phyloP scores from a whole-genome alignment of 2,113 vertebrate species.

The Neogobius melanostomus region DNA sequence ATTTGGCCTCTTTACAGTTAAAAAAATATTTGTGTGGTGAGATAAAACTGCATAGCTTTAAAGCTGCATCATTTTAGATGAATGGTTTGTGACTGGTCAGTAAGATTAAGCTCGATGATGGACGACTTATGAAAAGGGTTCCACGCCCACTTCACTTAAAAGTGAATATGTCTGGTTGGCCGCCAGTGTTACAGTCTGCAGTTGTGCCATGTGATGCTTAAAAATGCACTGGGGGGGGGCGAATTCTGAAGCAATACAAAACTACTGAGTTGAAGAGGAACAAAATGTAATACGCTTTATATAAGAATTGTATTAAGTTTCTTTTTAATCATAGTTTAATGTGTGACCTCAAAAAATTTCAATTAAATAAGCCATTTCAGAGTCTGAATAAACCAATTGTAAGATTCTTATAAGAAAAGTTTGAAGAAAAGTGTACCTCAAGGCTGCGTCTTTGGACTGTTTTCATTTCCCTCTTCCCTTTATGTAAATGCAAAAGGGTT shows the following conservation, averaged over 20 bases:
- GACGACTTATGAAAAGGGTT: background rate
- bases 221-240: too few species aligned
- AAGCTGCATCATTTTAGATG: background rate
- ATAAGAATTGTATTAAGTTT: too few species aligned
- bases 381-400: too few species aligned
- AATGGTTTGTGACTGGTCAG: background rate
- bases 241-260: background rate
- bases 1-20: background rate
- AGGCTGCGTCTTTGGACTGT: background rate
- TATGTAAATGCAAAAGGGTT: background rate
- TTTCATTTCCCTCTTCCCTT: background rate
- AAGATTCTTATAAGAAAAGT: background rate
- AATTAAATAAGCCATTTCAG: background rate
- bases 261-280: too few species aligned
- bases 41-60: background rate
- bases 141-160: background rate
- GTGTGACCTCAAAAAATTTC: too few species aligned
- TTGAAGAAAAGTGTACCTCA: background rate
- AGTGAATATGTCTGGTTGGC: background rate
- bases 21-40: background rate
- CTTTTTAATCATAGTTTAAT: too few species aligned
- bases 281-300: too few species aligned
- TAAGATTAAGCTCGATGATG: conserved; percentile 4
- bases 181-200: background rate
- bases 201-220: too few species aligned